Base-by-base conservation (phyloP, 2,888 invertebrate genomes). In the Nemotelus nigrinus region DNA sequence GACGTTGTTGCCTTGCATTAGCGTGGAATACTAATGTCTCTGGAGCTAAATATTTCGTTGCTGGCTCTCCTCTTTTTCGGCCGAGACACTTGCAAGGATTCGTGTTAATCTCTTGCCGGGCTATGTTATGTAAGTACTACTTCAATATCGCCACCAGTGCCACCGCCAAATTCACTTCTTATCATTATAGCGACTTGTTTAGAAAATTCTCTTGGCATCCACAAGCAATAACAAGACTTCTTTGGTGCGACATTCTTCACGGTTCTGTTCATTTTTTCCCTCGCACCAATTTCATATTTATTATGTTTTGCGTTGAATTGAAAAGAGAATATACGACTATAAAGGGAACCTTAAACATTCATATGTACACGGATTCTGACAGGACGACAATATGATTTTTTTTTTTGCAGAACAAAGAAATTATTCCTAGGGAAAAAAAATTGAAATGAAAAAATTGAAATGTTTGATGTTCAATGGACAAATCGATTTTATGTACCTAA, bases 1-100 rank as follows among this genome's bases (percentile, higher is more conserved):
- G 60, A 58, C 25, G 39, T 45, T 47, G 60, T 74, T 60, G 60
- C 60, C 50, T 63, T 63, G 74, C 39, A 63, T 76, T 67, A 76
- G 45, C 65, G 65, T 44, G 47, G 76, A 64, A 76, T 76, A 76
- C 76, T 65, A 76, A 76, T 76, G 76, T 65, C 76, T 76, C 76
- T 3, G 39, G 76, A 76, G 76, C 44, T 65, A 57, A 10, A 63
- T 64, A 65, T 57, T 57, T 76, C 57, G 76, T 67, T 43, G 41
- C 10, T 44, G n/a, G 10, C 39, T 67, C 55, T 71, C 41, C 55
- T 53, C 25, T 7, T 64, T 75, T 55, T 44, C 7, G 60, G 2
- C n/a, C 25, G 60, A 72, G n/a, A 76, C 60, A 63, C 50, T 74
- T 74, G 63, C 39, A 57, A 60, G 58, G 58, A 58, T 48, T 63